Percentiles rank a stretch among this genome's conserved stretches.
Evolutionary conservation across 2,888 invertebrate genomes (phyloP).

Genomic region (Drymonia ruficornis): DNA sequence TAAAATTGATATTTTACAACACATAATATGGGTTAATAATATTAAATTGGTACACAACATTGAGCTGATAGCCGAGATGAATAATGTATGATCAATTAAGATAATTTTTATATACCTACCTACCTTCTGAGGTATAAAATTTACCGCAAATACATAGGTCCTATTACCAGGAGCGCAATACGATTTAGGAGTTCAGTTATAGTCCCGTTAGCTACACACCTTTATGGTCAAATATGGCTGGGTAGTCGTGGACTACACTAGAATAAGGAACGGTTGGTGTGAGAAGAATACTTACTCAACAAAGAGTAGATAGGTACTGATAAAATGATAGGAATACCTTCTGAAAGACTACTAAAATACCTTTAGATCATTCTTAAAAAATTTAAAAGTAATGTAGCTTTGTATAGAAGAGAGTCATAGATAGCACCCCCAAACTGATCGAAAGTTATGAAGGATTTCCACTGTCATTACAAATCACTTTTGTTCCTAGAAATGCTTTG

Average conservation of each 20-base stretch:
- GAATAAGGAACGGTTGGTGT: not conserved
- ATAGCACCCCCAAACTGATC: no score
- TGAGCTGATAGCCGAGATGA: not conserved
- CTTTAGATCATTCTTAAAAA: no score
- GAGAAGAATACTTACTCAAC: constrained; percentile 1
- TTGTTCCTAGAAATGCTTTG: no score
- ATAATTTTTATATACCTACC: constrained; percentile 12
- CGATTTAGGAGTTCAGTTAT: not conserved
- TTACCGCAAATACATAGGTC: not conserved
- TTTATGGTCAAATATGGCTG: constrained; percentile 48
- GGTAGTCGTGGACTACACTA: not conserved
- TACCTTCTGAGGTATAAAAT: not conserved
- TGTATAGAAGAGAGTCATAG: no score
- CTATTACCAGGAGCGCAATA: not conserved
- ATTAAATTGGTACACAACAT: constrained; percentile 3
- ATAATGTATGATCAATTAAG: constrained; percentile 22
- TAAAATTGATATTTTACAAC: constrained; percentile 7
- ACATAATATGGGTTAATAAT: constrained; percentile 11
- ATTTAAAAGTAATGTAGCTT: no score
- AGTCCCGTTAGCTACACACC: not conserved
- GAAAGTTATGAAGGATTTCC: no score
- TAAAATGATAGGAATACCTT: not conserved
- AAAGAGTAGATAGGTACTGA: not conserved
- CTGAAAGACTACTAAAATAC: no score
- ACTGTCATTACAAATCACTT: no score